phyloP scores from a whole-genome alignment of 2,797 vertebrate genomes.

The Urocyon cinereoargenteus region DNA sequence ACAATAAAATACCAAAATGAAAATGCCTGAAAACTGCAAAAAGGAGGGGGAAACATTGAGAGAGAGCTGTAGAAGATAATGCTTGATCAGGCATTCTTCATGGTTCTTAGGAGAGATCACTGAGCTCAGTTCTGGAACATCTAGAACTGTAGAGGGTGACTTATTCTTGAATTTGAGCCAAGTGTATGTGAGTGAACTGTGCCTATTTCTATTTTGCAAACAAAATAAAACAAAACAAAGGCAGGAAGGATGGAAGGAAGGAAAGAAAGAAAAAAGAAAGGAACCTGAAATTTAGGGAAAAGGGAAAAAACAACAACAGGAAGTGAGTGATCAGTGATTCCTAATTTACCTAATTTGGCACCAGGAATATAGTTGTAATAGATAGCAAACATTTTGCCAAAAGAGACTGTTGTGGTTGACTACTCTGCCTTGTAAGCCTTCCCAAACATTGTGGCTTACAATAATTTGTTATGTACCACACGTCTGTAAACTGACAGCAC shows the following conservation, averaged over 20 bases:
- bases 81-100: background rate
- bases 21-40: background rate
- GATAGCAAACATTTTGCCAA: background rate
- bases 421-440: background rate
- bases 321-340: background rate
- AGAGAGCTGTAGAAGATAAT: background rate
- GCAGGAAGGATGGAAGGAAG: rapidly evolving
- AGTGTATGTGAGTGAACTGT: background rate
- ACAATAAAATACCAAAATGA: background rate
- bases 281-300: background rate
- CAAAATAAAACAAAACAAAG: background rate
- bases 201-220: background rate
- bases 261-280: background rate
- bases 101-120: background rate
- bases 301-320: background rate
- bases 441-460: background rate
- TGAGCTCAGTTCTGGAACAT: conserved; percentile 21
- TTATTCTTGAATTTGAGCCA: conserved; percentile 53
- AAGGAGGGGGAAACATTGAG: background rate
- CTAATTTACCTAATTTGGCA: background rate
- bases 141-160: conserved; percentile 19
- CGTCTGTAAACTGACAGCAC: background rate
- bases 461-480: background rate
- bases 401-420: background rate
- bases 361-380: background rate